phyloP scores from a whole-genome alignment of 2,113 vertebrate species.

The Hippocampus abdominalis region DNA sequence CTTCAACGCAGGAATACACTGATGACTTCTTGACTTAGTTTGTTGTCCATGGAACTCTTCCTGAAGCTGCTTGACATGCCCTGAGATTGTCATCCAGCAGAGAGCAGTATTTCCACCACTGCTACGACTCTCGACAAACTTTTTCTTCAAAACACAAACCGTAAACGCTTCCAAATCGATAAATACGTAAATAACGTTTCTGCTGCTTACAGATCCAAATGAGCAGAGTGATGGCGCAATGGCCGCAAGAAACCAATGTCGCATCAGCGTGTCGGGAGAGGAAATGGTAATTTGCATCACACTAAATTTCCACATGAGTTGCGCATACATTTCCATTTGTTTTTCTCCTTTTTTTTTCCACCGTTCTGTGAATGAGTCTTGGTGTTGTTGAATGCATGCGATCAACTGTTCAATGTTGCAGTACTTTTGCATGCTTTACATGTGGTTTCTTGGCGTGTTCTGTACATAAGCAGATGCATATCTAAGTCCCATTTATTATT shows the following conservation, averaged over 20 bases:
- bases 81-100: neutral
- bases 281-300: conserved; percentile 27
- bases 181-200: neutral
- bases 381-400: neutral
- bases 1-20: neutral
- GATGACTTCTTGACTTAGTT: neutral
- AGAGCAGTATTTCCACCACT: neutral
- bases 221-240: neutral
- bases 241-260: neutral
- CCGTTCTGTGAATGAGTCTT: neutral
- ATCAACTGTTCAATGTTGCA: too few relatives aligned
- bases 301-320: conserved; percentile 9
- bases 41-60: neutral
- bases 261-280: conserved; percentile 13
- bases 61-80: neutral
- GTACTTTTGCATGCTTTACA: too few relatives aligned
- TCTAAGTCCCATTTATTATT: neutral
- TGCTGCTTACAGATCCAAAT: conserved; percentile 14
- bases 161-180: neutral
- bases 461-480: neutral
- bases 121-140: neutral
- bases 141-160: neutral
- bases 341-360: neutral
- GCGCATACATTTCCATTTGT: neutral
- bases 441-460: too few relatives aligned